Percentiles rank a stretch among this genome's conserved stretches.
Conservation (phyloP, 2,888 invertebrate species). For the Sminthurides aquaticus region DNA sequence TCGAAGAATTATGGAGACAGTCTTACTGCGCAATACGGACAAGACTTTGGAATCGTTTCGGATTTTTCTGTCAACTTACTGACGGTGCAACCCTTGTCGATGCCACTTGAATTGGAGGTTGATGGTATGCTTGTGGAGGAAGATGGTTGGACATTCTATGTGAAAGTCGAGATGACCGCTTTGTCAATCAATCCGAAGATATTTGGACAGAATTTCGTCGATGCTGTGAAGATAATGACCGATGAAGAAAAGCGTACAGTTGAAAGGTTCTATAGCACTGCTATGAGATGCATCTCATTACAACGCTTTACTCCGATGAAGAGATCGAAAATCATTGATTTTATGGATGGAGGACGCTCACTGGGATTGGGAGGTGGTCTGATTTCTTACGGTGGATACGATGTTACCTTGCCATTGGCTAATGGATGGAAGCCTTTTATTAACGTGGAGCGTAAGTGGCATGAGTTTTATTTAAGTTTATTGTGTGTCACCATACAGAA, state of each 20-base stretch:
- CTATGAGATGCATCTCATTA: constrained; percentile 12
- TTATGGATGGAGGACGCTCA: background rate
- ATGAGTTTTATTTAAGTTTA: background rate
- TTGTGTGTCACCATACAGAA: too few relatives aligned
- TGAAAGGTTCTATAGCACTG: constrained; percentile 20
- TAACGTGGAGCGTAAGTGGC: constrained; percentile 22
- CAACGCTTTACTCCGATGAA: constrained; percentile 20
- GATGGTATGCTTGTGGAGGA: constrained; percentile 9
- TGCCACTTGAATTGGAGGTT: background rate
- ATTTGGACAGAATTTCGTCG: too few relatives aligned
- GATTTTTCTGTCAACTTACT: constrained; percentile 19
- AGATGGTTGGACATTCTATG: constrained; percentile 5
- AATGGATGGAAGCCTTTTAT: constrained; percentile 28
- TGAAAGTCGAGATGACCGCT: background rate
- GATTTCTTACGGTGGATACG: constrained; percentile 18
- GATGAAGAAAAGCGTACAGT: constrained; percentile 12
- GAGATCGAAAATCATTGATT: constrained; percentile 18
- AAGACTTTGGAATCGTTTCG: constrained; percentile 12
- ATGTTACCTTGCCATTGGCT: constrained; percentile 15
- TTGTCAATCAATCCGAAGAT: constrained; percentile 20
- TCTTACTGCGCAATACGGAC: too few relatives aligned
- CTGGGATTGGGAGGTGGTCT: constrained; percentile 19
- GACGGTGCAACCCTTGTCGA: constrained; percentile 8
- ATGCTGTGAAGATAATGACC: background rate
- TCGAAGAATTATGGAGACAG: too few relatives aligned